A percentile compares a stretch with the other conserved stretches of the same genome.
Evolutionary conservation across 2,797 vertebrate genomes (phyloP).

Genomic region (Percopsis omiscomaycus): DNA sequence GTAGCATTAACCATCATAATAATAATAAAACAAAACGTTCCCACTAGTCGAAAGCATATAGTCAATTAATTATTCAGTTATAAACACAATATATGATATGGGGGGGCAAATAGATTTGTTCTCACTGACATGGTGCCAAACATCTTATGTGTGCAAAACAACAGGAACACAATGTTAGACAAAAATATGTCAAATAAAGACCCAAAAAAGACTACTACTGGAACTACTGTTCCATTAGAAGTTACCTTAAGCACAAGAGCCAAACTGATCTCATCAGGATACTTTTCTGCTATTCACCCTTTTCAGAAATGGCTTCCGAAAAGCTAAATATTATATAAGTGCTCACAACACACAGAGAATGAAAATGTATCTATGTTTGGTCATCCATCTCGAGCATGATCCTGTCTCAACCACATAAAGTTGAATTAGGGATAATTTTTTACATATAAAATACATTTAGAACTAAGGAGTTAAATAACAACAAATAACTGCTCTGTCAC

Average conservation of each 20-base stretch:
- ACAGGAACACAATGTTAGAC: constrained; percentile 14
- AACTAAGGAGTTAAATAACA: constrained; percentile 39
- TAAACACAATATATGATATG: constrained; percentile 9
- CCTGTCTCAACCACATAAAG: constrained; percentile 29
- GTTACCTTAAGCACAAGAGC: constrained; percentile 26
- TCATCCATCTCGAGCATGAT: constrained; percentile 9
- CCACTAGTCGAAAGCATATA: too few relatives aligned
- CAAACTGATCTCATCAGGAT: constrained; percentile 12
- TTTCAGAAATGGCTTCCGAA: constrained; percentile 32
- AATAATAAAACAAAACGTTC: background rate
- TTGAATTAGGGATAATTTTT: constrained; percentile 21
- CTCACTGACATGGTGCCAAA: constrained; percentile 18
- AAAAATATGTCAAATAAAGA: constrained; percentile 23
- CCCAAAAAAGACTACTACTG: constrained; percentile 14
- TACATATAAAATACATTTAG: constrained; percentile 43
- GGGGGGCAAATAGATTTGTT: constrained; percentile 13
- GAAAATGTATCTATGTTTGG: constrained; percentile 21
- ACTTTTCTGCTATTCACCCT: constrained; percentile 36
- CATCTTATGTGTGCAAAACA: constrained; percentile 9
- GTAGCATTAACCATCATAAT: constrained; percentile 27
- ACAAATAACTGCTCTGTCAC: constrained; percentile 18
- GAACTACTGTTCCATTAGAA: constrained; percentile 18
- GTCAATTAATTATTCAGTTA: background rate
- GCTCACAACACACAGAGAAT: constrained; percentile 22
- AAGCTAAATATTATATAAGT: constrained; percentile 18